Evolutionary conservation across 2,888 invertebrate species (phyloP).

Genomic region (Agonopterix alstromeriana): DNA sequence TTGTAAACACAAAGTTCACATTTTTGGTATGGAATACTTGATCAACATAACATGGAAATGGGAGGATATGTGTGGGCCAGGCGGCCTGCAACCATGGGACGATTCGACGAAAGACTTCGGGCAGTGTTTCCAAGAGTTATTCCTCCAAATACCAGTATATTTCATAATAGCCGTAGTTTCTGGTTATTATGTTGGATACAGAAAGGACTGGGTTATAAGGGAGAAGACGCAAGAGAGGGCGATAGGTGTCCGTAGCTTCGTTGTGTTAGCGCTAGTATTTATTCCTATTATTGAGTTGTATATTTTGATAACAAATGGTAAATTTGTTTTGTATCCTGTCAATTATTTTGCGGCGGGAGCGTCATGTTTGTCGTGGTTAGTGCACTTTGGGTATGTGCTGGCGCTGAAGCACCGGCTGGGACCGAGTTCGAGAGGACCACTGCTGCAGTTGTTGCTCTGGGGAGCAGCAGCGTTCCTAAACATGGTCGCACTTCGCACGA

Average conservation of each 20-base stretch:
- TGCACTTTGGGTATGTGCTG: conserved; percentile 86
- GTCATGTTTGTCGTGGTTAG: conserved; percentile 86
- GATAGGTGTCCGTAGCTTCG: conserved; percentile 79
- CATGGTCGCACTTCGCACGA: conserved; percentile 82
- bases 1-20: too few species aligned
- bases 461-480: conserved; percentile 80
- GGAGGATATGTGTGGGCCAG: conserved; percentile 86
- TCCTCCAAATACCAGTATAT: conserved; percentile 85
- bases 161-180: conserved; percentile 85
- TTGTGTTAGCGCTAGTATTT: conserved; percentile 79
- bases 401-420: conserved; percentile 80
- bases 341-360: conserved; percentile 84
- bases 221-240: conserved; percentile 79
- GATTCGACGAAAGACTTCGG: conserved; percentile 84
- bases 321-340: conserved; percentile 74
- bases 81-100: conserved; percentile 83
- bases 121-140: conserved; percentile 90
- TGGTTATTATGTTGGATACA: conserved; percentile 87
- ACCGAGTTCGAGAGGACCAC: conserved; percentile 85
- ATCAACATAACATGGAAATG: conserved; percentile 79
- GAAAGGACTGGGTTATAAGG: conserved; percentile 78
- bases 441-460: conserved; percentile 82
- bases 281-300: conserved; percentile 83
- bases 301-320: conserved; percentile 71
- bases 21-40: conserved; percentile 27